Conservation (phyloP, 2,113 vertebrate genomes). For the Atrichornis clamosus region DNA sequence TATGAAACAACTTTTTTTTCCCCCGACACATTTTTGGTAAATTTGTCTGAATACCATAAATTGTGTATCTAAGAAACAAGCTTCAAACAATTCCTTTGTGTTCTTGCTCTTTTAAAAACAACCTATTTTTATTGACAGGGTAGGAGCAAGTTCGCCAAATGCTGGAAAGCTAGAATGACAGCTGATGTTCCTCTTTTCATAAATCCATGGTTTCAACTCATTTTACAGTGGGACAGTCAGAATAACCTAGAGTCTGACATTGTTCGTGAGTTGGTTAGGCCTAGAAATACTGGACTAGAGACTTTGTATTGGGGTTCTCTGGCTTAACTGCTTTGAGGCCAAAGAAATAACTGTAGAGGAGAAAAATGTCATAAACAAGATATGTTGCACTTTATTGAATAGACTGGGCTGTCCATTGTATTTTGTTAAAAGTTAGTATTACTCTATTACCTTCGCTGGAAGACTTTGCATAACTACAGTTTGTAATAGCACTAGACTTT, state of each 20-base stretch:
- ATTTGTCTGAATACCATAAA: slow-evolving; percentile 40
- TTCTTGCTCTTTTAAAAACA: slow-evolving; percentile 5
- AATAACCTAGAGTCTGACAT: background rate
- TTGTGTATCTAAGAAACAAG: slow-evolving; percentile 17
- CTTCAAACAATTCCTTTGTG: slow-evolving; percentile 42
- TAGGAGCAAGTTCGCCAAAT: background rate
- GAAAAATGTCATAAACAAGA: background rate
- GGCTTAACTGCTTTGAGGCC: background rate
- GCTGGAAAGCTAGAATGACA: background rate
- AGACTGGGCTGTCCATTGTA: background rate
- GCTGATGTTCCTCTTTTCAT: slow-evolving; percentile 8
- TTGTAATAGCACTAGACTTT: background rate
- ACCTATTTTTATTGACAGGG: slow-evolving; percentile 10
- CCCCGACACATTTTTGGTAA: background rate
- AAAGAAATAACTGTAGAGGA: background rate
- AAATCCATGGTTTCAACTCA: background rate
- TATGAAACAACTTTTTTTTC: background rate
- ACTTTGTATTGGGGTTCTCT: background rate
- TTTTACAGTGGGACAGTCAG: background rate
- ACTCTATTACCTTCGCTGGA: background rate
- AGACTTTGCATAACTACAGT: background rate
- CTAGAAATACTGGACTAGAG: background rate
- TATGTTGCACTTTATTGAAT: background rate
- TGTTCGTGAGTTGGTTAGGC: background rate
- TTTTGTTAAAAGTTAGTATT: background rate